Conservation (phyloP, 1,140 invertebrate genomes). For the Pentalonia nigronervosa region DNA sequence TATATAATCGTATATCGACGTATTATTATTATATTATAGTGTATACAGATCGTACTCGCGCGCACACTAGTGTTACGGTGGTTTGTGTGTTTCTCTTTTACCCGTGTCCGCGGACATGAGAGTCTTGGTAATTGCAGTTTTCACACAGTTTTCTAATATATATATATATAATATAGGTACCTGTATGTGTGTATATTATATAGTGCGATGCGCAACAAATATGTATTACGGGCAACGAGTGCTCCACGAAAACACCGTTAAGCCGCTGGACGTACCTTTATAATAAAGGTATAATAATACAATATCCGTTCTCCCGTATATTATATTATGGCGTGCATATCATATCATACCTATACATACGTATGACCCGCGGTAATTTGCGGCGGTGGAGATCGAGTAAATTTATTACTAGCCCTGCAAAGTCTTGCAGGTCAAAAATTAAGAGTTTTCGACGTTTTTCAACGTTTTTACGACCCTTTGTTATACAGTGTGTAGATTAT, state of each 20-base stretch:
- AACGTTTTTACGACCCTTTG: neutral
- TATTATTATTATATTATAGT: neutral
- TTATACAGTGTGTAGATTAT: neutral
- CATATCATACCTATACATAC: neutral
- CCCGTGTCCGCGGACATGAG: neutral
- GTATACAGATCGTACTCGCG: neutral
- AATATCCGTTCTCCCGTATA: neutral
- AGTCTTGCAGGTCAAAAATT: neutral
- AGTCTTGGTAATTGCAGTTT: neutral
- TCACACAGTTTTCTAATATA: conserved; percentile 7
- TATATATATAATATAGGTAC: neutral
- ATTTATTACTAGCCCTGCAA: neutral
- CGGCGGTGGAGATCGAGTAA: neutral
- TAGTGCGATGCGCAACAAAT: neutral
- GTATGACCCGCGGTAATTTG: too few relatives aligned
- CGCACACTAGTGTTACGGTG: neutral
- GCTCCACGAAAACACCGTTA: neutral
- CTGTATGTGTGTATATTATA: neutral
- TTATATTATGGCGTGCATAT: neutral
- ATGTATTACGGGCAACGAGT: neutral
- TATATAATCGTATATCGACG: conserved; percentile 9
- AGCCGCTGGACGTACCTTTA: neutral
- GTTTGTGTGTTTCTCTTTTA: neutral
- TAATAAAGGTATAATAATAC: neutral
- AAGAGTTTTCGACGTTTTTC: neutral